phyloP scores from a whole-genome alignment of 2,888 invertebrate species.

The Drosophila phalerata region DNA sequence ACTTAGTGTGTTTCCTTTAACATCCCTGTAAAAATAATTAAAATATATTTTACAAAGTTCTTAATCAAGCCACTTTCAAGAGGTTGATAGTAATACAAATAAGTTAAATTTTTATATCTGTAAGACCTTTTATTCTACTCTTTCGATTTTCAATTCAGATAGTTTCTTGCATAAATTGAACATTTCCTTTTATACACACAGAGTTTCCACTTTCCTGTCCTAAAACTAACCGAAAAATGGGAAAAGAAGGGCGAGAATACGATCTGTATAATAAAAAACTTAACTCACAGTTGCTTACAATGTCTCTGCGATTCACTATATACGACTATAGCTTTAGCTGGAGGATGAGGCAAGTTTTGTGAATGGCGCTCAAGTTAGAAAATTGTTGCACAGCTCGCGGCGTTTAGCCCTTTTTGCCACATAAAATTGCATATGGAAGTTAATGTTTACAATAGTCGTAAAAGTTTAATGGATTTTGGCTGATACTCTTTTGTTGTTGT shows the following conservation, averaged over 20 bases:
- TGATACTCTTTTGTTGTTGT: conserved; percentile 28
- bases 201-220: conserved; percentile 24
- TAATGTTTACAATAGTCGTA: conserved; percentile 80
- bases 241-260: background rate
- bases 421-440: conserved; percentile 80
- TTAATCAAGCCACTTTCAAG: no score
- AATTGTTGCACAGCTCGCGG: conserved; percentile 62
- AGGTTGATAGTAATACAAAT: background rate
- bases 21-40: no score
- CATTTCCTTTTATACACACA: conserved; percentile 44
- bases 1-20: no score
- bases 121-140: background rate
- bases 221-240: conserved; percentile 4
- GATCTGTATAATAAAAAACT: conserved; percentile 20
- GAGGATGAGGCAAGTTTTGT: conserved; percentile 31
- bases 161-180: conserved; percentile 20
- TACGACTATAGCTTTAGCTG: conserved; percentile 11
- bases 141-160: background rate
- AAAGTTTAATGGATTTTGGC: conserved; percentile 79
- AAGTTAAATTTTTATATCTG: background rate
- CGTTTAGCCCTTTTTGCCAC: conserved; percentile 60
- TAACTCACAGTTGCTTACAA: conserved; percentile 63
- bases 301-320: conserved; percentile 41
- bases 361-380: conserved; percentile 57
- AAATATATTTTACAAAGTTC: no score